A percentile compares a stretch with the other conserved stretches of the same genome.
Conservation (phyloP, 2,888 invertebrate species). For the Heliconius hortense region DNA sequence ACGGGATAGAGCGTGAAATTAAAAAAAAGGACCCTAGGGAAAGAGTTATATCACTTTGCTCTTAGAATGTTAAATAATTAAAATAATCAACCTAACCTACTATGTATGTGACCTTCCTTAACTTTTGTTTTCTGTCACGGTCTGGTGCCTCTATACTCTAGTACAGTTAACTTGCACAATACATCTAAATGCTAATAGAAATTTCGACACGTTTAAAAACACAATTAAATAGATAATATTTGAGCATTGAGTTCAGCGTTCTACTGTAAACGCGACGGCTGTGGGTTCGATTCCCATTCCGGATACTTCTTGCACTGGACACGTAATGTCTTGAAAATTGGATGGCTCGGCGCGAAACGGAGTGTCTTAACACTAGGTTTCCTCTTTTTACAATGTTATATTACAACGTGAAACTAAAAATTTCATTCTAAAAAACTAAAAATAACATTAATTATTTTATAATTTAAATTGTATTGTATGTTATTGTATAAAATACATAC, state of each 20-base stretch:
- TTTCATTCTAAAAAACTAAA: too few species aligned
- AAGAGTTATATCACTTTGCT: not conserved
- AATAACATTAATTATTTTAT: too few species aligned
- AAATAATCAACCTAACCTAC: conserved; percentile 3
- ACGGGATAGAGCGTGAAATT: not conserved
- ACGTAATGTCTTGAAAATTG: too few species aligned
- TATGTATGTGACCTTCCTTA: conserved; percentile 32
- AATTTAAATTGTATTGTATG: too few species aligned
- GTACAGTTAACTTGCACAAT: conserved; percentile 5
- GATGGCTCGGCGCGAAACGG: too few species aligned
- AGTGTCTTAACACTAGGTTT: too few species aligned
- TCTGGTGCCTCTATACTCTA: conserved; percentile 23
- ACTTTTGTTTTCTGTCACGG: conserved; percentile 37
- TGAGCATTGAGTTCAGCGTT: not conserved
- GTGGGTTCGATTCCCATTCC: not conserved
- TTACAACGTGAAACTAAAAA: too few species aligned
- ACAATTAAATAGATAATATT: not conserved
- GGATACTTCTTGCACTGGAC: too few species aligned
- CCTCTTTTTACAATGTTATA: too few species aligned
- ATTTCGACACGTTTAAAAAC: not conserved
- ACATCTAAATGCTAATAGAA: not conserved
- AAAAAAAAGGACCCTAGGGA: not conserved
- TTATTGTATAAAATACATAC: too few species aligned
- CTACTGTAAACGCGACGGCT: not conserved
- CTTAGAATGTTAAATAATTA: not conserved